These are phyloP conservation scores for Ashinkailepas kermadecensis DNA, from an alignment of 2,888 invertebrate genomes.

Conservation along the genomic window DNA sequence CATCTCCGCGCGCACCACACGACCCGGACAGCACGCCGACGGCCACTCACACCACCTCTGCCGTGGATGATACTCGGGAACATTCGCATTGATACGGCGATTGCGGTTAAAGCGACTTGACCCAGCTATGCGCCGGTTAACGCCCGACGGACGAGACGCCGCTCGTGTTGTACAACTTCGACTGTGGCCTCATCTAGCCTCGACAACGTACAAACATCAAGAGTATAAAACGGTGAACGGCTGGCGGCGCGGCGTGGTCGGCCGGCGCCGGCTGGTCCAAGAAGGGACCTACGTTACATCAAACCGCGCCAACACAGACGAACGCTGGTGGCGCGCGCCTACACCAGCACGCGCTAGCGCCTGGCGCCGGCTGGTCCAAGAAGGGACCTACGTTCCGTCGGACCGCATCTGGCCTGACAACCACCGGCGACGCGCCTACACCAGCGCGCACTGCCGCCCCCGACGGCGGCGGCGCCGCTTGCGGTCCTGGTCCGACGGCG, in stretches of 20 bases:
- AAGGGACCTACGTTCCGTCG: conserved; percentile 2
- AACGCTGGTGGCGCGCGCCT: neutral
- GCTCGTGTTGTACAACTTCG: neutral
- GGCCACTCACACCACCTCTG: neutral
- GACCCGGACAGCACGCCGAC: neutral
- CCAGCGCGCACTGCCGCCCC: conserved; percentile 2
- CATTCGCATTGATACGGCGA: neutral
- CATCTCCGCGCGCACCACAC: neutral
- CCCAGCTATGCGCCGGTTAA: neutral
- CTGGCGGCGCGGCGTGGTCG: neutral
- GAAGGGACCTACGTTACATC: conserved; percentile 7
- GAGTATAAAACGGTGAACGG: neutral
- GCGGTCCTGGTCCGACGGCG: conserved; percentile 53
- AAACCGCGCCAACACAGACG: neutral
- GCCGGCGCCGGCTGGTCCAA: neutral
- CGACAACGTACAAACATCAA: neutral
- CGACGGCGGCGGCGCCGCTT: conserved; percentile 24
- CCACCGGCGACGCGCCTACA: neutral
- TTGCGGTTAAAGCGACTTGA: neutral
- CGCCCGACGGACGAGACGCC: neutral
- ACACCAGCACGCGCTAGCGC: neutral
- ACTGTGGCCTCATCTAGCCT: neutral
- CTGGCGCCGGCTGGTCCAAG: neutral
- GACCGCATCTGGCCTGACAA: neutral
- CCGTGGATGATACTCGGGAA: neutral